Conservation (phyloP, 2,888 invertebrate species). For the Ormyrus rosae region DNA sequence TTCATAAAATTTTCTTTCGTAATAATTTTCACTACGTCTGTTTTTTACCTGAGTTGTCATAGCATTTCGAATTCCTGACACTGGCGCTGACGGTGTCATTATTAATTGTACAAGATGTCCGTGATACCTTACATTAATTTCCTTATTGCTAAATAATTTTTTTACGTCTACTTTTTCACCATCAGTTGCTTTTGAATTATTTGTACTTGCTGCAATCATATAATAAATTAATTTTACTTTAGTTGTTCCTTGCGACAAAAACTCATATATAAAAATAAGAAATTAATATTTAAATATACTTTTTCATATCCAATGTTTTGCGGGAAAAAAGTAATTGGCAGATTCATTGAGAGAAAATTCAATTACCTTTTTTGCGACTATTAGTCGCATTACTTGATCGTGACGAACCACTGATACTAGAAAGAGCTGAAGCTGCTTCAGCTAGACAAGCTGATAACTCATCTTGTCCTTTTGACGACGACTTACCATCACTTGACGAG, state of each 20-base stretch:
- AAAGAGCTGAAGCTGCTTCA: constrained; percentile 72
- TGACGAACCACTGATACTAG: constrained; percentile 61
- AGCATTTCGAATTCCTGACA: constrained; percentile 80
- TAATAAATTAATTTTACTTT: too few relatives aligned
- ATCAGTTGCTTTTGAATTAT: constrained; percentile 44
- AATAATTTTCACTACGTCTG: neutral
- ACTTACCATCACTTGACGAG: constrained; percentile 60
- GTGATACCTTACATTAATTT: constrained; percentile 79
- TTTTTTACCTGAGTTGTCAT: constrained; percentile 79
- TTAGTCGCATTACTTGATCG: constrained; percentile 60
- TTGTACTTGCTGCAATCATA: constrained; percentile 61
- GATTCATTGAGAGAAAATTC: too few relatives aligned
- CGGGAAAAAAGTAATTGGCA: neutral
- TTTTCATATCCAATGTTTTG: too few relatives aligned
- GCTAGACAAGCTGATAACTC: constrained; percentile 73
- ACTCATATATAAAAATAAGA: too few relatives aligned
- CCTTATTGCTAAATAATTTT: constrained; percentile 73
- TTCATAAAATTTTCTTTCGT: neutral
- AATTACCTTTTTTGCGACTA: constrained; percentile 66
- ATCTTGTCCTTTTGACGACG: constrained; percentile 66
- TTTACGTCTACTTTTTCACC: constrained; percentile 55
- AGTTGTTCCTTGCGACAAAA: too few relatives aligned
- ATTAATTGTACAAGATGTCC: constrained; percentile 81
- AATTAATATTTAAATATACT: too few relatives aligned
- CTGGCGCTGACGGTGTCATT: constrained; percentile 77